Percentiles rank a stretch among this genome's conserved stretches.
These are phyloP conservation scores for Trichosurus vulpecula DNA, from an alignment of 2,797 vertebrate species.

Conservation along the genomic window DNA sequence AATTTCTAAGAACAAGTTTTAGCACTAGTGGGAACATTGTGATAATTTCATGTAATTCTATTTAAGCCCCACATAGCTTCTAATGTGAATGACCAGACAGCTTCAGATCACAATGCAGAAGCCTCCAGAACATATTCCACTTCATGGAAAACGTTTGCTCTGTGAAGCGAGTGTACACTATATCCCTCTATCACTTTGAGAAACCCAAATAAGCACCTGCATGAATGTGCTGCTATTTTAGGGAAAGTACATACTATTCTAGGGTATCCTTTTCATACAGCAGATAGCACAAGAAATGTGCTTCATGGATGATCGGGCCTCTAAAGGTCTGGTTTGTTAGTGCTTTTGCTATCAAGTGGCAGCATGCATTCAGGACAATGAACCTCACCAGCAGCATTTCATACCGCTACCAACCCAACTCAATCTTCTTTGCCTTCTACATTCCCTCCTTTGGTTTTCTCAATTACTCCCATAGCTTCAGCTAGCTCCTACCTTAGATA, in stretches of 20 bases:
- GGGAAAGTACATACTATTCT: conserved; percentile 63
- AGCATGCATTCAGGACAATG: conserved; percentile 51
- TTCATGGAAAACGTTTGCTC: conserved; percentile 40
- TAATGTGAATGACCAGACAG: conserved; percentile 48
- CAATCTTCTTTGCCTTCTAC: neutral
- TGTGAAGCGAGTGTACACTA: conserved; percentile 59
- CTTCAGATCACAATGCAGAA: neutral
- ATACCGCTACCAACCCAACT: neutral
- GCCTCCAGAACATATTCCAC: neutral
- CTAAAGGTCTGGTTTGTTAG: conserved; percentile 71
- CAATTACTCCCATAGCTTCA: neutral
- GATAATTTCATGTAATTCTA: conserved; percentile 51
- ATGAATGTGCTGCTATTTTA: conserved; percentile 69
- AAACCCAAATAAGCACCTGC: conserved; percentile 68
- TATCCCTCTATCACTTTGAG: conserved; percentile 71
- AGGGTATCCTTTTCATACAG: conserved; percentile 76
- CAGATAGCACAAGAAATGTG: conserved; percentile 81
- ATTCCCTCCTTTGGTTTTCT: neutral
- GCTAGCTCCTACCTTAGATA: neutral
- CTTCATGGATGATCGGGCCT: conserved; percentile 66
- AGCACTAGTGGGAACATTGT: conserved; percentile 19
- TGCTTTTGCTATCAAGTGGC: conserved; percentile 68
- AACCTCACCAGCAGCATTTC: conserved; percentile 10
- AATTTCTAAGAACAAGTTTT: conserved; percentile 61
- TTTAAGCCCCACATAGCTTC: conserved; percentile 45